Percentiles rank a stretch among this genome's conserved stretches.
These are phyloP conservation scores for Castor canadensis DNA, from an alignment of 2,113 vertebrate species.

Conservation along the genomic window DNA sequence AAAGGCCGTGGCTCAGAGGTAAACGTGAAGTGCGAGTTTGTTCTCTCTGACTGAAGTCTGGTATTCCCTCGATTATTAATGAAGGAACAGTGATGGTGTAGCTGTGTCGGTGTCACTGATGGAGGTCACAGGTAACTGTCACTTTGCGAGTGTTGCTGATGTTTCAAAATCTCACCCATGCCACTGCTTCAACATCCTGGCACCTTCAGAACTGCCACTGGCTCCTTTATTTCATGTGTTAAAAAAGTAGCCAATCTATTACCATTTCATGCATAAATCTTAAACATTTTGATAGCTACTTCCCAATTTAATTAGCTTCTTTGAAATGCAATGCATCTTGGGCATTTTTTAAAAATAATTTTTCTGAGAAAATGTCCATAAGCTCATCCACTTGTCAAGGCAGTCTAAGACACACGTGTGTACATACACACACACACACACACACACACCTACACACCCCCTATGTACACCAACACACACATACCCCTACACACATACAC, in stretches of 20 bases:
- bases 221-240: not conserved
- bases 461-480: too few relatives aligned
- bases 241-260: not conserved
- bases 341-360: not conserved
- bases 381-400: not conserved
- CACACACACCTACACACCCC: not conserved
- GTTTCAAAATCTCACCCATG: conserved; percentile 13
- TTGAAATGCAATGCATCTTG: not conserved
- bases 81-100: not conserved
- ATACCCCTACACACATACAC: not conserved
- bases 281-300: conserved; percentile 57
- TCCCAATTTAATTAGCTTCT: conserved; percentile 9
- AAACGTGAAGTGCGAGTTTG: not conserved
- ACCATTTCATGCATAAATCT: not conserved
- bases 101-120: not conserved
- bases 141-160: not conserved
- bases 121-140: conserved; percentile 16
- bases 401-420: not conserved
- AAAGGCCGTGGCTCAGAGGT: not conserved
- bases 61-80: not conserved
- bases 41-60: not conserved
- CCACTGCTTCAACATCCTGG: not conserved
- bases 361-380: not conserved
- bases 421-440: not conserved
- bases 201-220: not conserved